Percentiles rank a stretch among this genome's conserved stretches.
These are phyloP conservation scores for Lordiphosa mommai DNA, from an alignment of 1,140 invertebrate genomes.

Conservation along the genomic window DNA sequence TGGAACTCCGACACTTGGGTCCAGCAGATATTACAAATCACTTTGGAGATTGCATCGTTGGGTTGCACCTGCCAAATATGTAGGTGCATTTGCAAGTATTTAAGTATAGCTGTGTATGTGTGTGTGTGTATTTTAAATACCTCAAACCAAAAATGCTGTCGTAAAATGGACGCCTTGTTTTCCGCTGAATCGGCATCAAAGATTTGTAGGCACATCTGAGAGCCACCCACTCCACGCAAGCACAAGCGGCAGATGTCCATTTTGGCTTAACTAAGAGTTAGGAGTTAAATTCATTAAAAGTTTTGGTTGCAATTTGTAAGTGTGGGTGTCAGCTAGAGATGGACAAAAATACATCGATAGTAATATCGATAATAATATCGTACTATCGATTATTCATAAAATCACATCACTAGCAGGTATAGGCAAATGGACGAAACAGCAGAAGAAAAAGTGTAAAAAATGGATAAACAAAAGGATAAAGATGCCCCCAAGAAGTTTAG, in stretches of 20 bases:
- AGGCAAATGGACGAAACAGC: too few relatives aligned
- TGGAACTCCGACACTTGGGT: conserved; percentile 71
- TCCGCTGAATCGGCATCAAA: conserved; percentile 37
- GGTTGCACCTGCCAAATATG: conserved; percentile 35
- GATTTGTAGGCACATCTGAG: conserved; percentile 64
- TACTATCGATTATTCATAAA: not conserved
- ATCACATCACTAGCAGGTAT: not conserved
- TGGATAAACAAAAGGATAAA: conserved; percentile 23
- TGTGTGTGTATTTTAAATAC: conserved; percentile 23
- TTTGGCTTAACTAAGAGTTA: conserved; percentile 20
- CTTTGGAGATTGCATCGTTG: conserved; percentile 63
- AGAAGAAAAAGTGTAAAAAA: not conserved
- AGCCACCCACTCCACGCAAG: conserved; percentile 57
- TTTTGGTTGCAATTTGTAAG: conserved; percentile 32
- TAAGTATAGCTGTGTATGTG: not conserved
- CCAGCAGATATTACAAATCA: conserved; percentile 71
- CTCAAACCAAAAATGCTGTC: conserved; percentile 75
- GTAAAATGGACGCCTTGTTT: conserved; percentile 55
- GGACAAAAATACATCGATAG: not conserved
- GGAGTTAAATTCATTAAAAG: conserved; percentile 24
- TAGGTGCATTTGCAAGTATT: conserved; percentile 1
- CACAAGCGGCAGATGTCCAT: conserved; percentile 67
- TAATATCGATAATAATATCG: too few relatives aligned
- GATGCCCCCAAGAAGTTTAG: conserved; percentile 47
- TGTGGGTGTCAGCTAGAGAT: conserved; percentile 22